Base-by-base conservation (phyloP, 2,113 vertebrate genomes). In the Synodontis membranacea region DNA sequence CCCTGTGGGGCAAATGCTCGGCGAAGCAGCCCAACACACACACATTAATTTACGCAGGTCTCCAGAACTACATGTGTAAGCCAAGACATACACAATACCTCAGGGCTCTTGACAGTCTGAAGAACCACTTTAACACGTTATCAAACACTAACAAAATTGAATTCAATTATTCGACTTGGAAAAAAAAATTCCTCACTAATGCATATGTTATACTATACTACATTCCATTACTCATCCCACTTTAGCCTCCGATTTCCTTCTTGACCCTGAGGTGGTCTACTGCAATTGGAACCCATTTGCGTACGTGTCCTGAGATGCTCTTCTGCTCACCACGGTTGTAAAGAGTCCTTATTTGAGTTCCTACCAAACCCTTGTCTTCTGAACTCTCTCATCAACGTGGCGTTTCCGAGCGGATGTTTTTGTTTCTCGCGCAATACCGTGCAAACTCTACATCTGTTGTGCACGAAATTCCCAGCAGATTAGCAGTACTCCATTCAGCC, bases 1-100 rank as follows among this genome's bases (percentile, higher is more conserved):
- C 72, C 84, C 82, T 83, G 68, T 85, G 75, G 86, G 81, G 85
- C 81, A 82, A 82, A 54, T 48, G 56, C 64, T 62, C 54, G 72
- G 48, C 68, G 83, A 70, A 78, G 64, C 75, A 74, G 85, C n/a
- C 72, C 82, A 84, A 82, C 42, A 46, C 34, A 34, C 34, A 34
- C 14, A 54, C 19, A 21, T 12, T 12, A 54, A 79, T 78, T 19
- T 72, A 50, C 4, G 10, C 72, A 66, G 39, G 19, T 85, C 37
- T 68, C 8, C 80, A n/a, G 52, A 15, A 25, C 50, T 34, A 42
- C 54, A 37, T 34, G n/a, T 54, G 21, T 34, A 79, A 54, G n/a
- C 8, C 48, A 81, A 28, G 56, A 62, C 78, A 80, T 62, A n/a
- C 31, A 25, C 58, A n/a, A 56, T 6, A 21, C 14, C 66, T 72